Evolutionary conservation across 2,113 vertebrate genomes (phyloP).

Genomic region (Chroicocephalus ridibundus): DNA sequence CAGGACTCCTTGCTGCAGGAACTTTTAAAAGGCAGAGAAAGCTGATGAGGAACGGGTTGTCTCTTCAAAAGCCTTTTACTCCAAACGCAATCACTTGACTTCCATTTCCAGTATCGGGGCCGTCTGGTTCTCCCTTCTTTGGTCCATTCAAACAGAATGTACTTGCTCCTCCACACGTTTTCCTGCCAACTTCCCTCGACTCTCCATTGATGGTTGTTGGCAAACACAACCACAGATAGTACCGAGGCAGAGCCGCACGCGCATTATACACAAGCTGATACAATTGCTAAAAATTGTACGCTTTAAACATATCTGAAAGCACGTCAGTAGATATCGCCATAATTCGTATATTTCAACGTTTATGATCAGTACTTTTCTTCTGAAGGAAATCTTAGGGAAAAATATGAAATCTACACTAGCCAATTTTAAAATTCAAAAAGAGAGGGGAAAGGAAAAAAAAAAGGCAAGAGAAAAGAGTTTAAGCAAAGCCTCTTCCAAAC

Average conservation of each 20-base stretch:
- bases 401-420: background rate
- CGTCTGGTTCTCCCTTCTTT: background rate
- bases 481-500: background rate
- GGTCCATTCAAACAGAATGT: background rate
- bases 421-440: background rate
- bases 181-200: background rate
- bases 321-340: background rate
- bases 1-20: background rate
- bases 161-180: background rate
- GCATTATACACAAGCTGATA: background rate
- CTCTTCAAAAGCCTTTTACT: background rate
- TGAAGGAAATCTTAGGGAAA: background rate
- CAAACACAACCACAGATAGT: background rate
- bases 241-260: background rate
- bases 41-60: background rate
- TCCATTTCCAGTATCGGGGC: background rate
- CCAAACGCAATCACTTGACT: background rate
- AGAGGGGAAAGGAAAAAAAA: background rate
- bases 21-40: background rate
- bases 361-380: background rate
- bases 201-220: background rate
- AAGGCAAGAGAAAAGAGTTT: background rate
- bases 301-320: background rate
- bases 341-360: background rate
- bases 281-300: background rate